Base-by-base conservation (phyloP, 2,888 invertebrate species). In the Limnephilus marmoratus region DNA sequence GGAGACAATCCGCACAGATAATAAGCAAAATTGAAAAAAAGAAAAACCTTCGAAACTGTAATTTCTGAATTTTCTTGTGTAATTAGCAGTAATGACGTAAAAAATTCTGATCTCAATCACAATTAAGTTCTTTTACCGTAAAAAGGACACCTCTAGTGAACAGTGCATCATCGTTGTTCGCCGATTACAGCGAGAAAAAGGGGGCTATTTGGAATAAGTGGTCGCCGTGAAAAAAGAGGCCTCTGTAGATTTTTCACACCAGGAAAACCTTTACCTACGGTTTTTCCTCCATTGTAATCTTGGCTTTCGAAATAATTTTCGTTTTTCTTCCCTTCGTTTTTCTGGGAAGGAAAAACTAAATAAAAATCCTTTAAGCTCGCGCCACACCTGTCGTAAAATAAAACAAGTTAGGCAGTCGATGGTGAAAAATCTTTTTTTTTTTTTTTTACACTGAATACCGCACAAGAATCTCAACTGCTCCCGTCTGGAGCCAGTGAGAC, bases 121-220 rank as follows among this genome's bases (percentile, higher is more conserved):
- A 7, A 68, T 24, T 68, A 2, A 24, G 68, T 7, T 7, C 5
- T 24, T 68, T 68, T 68, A 9, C 24, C n/a, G 5, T 1, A 24
- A 1, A 0, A 68, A n/a, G 24, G 24, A 68, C 68, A n/a, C 68
- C 18, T n/a, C 68, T n/a, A 68, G 68, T 68, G 9, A n/a, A n/a
- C n/a, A 68, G 24, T 68, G 68, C 0, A 24, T n/a, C 68, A 9
- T 68, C 24, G 68, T n/a, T 24, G 24, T 68, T 24, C 68, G 9
- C 68, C 68, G 37, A 86, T 86, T 86, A 86, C 86, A 86, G n/a
- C 13, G 29, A 68, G n/a, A 86, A 68, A 45, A 45, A 85, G 49
- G 45, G 45, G n/a, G 86, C 86, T 68, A 86, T 86, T 45, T 45
- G 15, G 86, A 49, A 86, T 86, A 86, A 86, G 86, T 86, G 45